Conservation (phyloP, 2,797 vertebrate species). For the Falco novaeseelandiae region DNA sequence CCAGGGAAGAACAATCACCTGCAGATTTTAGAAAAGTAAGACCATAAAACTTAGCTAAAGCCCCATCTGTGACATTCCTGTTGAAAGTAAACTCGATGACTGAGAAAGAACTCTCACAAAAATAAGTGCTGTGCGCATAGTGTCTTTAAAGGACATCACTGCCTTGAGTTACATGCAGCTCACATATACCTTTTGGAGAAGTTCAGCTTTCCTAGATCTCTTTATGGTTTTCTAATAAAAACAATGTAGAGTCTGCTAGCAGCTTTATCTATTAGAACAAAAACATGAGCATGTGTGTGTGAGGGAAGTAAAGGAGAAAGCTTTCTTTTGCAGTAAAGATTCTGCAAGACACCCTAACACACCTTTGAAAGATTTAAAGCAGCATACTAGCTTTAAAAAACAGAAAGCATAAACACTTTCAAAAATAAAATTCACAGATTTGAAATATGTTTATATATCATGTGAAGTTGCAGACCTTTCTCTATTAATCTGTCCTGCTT, state of each 20-base stretch:
- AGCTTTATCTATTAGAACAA: background rate
- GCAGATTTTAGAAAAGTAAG: background rate
- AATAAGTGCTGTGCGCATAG: background rate
- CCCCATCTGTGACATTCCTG: background rate
- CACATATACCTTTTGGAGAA: background rate
- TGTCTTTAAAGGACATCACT: background rate
- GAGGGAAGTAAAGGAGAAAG: background rate
- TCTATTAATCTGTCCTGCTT: background rate
- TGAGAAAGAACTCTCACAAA: background rate
- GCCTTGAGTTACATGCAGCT: background rate
- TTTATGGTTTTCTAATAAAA: background rate
- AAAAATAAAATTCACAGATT: background rate
- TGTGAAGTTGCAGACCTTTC: background rate
- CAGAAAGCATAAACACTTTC: background rate
- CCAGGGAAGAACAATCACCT: background rate
- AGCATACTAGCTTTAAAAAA: background rate
- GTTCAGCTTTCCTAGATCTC: background rate
- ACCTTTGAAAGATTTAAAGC: background rate
- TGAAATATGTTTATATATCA: background rate
- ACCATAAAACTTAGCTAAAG: background rate
- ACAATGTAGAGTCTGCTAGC: background rate
- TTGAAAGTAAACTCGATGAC: background rate
- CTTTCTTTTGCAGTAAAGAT: background rate
- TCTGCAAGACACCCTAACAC: background rate
- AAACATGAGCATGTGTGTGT: background rate